Conservation (phyloP, 1,140 invertebrate genomes). For the Drosophila funebris region DNA sequence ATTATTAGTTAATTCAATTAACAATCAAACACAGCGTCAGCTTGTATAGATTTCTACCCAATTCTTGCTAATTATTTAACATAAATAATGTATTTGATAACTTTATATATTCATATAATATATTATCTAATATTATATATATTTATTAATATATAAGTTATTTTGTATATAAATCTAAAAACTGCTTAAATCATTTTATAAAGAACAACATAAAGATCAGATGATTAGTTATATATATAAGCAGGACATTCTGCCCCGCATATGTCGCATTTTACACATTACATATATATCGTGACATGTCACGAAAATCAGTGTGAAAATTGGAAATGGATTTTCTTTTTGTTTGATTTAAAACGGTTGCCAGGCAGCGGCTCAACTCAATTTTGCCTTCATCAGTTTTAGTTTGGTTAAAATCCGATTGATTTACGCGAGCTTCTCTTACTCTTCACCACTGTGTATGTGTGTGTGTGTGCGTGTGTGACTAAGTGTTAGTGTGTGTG, state of each 20-base stretch:
- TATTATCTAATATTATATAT: too few species aligned
- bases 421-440: slow-evolving; percentile 22
- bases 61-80: too few species aligned
- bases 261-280: background rate
- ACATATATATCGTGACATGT: background rate
- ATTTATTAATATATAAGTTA: too few species aligned
- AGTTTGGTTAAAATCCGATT: slow-evolving; percentile 31
- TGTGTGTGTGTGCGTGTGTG: background rate
- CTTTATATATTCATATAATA: too few species aligned
- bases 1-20: too few species aligned
- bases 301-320: background rate
- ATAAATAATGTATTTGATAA: too few species aligned
- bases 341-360: slow-evolving; percentile 13
- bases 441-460: slow-evolving; percentile 1
- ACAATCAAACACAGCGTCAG: too few species aligned
- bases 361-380: slow-evolving; percentile 5
- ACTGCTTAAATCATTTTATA: too few species aligned
- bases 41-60: too few species aligned
- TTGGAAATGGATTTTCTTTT: background rate
- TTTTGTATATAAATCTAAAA: too few species aligned
- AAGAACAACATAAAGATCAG: too few species aligned
- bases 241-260: background rate
- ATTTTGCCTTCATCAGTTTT: background rate
- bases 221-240: background rate
- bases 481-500: background rate